Evolutionary conservation across 1,140 invertebrate species (phyloP).

Genomic region (Bombus haemorrhoidalis): DNA sequence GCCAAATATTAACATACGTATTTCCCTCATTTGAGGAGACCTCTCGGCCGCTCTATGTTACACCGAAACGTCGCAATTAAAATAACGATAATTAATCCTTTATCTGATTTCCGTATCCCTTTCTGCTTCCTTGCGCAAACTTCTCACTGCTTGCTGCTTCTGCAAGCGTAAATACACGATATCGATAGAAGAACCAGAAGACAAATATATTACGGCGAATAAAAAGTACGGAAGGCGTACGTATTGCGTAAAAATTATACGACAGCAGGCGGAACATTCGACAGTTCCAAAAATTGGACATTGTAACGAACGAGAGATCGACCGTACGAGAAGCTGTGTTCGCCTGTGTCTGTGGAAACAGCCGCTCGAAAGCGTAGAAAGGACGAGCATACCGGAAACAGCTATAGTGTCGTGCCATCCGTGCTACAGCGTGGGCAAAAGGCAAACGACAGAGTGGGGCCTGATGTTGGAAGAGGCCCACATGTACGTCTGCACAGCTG

Average conservation of each 20-base stretch:
- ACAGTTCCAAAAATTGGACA: not conserved
- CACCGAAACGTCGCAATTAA: not conserved
- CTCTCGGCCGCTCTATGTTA: not conserved
- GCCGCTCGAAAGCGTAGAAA: conserved; percentile 42
- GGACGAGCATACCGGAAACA: conserved; percentile 57
- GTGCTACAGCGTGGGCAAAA: conserved; percentile 28
- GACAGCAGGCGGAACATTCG: not conserved
- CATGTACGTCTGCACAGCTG: conserved; percentile 47
- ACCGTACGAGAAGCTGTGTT: conserved; percentile 7
- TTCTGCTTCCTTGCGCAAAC: not conserved
- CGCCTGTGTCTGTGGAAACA: conserved; percentile 1
- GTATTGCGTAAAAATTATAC: not conserved
- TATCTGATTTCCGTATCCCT: not conserved
- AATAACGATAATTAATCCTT: not conserved
- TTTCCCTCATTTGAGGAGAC: not conserved
- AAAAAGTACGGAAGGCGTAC: no score
- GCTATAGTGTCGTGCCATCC: conserved; percentile 51
- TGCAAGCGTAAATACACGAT: not conserved
- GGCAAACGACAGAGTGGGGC: conserved; percentile 44
- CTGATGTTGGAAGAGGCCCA: conserved; percentile 48
- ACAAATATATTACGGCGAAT: not conserved
- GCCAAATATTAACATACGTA: not conserved
- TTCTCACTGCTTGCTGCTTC: no score
- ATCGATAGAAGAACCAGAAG: not conserved
- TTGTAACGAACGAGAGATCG: no score